Evolutionary conservation across 1,140 invertebrate genomes (phyloP), one percentile per base, ranked within the genome.

Genomic region (Radopholus similis): DNA sequence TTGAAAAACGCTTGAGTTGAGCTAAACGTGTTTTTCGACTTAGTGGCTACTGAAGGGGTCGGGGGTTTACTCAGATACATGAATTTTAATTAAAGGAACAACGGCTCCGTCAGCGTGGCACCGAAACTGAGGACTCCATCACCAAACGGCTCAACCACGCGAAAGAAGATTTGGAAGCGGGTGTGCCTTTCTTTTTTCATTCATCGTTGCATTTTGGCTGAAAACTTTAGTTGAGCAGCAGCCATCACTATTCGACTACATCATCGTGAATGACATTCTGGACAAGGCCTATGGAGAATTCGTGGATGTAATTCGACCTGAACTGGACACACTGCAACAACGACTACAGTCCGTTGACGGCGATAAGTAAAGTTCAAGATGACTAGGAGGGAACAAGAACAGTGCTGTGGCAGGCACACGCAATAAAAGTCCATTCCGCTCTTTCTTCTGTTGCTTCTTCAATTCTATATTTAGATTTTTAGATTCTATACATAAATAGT

Each of bases 241-340:
- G 23, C 56, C 88, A 4, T 90, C 89, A 9, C 90, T 93, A 74
- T 97, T 97, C 85, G 90, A 98, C 82, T 85, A 90, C 49, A 85
- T 93, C 2, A 89, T 97, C 58, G 86, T 91, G n/a, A 98, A 98
- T 84, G 90, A 95, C 78, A 87, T 90, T 71, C 83, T 97, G 28
- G 90, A 94, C n/a, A 87, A 87, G 71, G 91, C 94, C 11, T 97
- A 97, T 83, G 77, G 85, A 59, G 86, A 90, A 68, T 86, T 97
- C 44, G 23, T 77, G 18, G 40, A 64, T n/a, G 65, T 65, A 8
- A 60, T 81, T 21, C 37, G 32, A 1, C 66, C 79, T 9, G 81
- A 82, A 28, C 55, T 81, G 37, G 63, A 53, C 5, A 15, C 42
- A 18, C 21, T 64, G 26, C 38, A 42, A 28, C 55, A 58, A 32